Base-by-base conservation (phyloP, 2,113 vertebrate species). In the Cheirogaleus medius region DNA sequence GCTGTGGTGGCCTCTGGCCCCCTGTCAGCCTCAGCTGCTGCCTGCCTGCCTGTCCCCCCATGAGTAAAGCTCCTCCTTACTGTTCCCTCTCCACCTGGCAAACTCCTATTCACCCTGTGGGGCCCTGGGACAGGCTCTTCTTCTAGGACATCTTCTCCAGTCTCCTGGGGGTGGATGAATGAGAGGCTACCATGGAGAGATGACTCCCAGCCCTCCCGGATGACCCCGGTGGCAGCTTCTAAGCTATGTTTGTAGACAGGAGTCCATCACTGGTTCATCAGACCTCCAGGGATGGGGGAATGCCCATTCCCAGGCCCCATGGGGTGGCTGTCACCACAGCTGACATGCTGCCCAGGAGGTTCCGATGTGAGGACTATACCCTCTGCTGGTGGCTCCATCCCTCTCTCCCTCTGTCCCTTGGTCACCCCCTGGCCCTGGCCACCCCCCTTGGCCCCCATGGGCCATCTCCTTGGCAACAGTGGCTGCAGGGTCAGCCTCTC, bases 381-480 rank as follows among this genome's bases (percentile, higher is more conserved):
- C 27, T 21, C 63, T 25, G 27, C n/a, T 17, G 21, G 15, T 4
- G 5, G 8, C 83, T 32, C 49, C 68, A 32, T 87, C 64, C 23
- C 8, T 95, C 56, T 9, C 71, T 32, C 52, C 3, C 66, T 63
- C 37, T 47, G 8, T 96, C 58, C 37, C 23, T 32, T 29, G 27
- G 47, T 76, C 69, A n/a, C 71, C 82, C 21, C 15, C 52, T 42
- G 47, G 29, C 25, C 78, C 44, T 52, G 47, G 42, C 47, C 49
- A 47, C 42, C 47, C 39, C 18, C 18, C 52, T 8, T 17, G 42
- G 14, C 47, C 47, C 66, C 74, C 76, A 6, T 0, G n/a, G 83
- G 63, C 71, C 87, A 71, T 97, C 81, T 90, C 94, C 97, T 64
- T 95, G 95, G 83, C 89, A 97, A 97, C 83, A 0, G 64, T 37